A percentile compares a stretch with the other conserved stretches of the same genome.
Conservation (phyloP, 2,797 vertebrate species). For the Philypnodon macrostomus region DNA sequence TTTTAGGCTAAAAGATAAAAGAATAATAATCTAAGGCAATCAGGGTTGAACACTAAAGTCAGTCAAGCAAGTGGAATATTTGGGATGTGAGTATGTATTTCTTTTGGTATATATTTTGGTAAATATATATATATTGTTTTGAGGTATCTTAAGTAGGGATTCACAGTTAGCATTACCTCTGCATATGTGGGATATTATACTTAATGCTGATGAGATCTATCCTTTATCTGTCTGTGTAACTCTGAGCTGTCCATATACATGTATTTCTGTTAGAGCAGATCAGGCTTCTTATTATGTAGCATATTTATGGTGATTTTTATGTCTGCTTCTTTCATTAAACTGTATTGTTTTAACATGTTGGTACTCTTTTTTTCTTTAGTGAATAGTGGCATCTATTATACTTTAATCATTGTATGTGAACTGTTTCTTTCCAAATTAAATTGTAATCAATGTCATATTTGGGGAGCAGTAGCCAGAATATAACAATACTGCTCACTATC, state of each 20-base stretch:
- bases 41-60: slow-evolving; percentile 30
- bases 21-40: slow-evolving; percentile 32
- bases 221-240: slow-evolving; percentile 60
- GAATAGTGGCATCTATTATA: too few relatives aligned
- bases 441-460: too few relatives aligned
- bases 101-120: slow-evolving; percentile 38
- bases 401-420: too few relatives aligned
- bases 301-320: slow-evolving; percentile 73
- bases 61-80: slow-evolving; percentile 45
- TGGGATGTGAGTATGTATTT: slow-evolving; percentile 36
- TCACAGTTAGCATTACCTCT: slow-evolving; percentile 47
- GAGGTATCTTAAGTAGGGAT: slow-evolving; percentile 43
- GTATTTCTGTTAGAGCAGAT: slow-evolving; percentile 64
- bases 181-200: slow-evolving; percentile 54
- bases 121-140: slow-evolving; percentile 22
- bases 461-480: too few relatives aligned
- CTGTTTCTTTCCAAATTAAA: too few relatives aligned
- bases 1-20: slow-evolving; percentile 22
- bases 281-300: slow-evolving; percentile 69
- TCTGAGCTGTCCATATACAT: slow-evolving; percentile 58
- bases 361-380: too few relatives aligned
- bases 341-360: slow-evolving; percentile 71
- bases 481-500: too few relatives aligned
- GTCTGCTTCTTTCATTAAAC: slow-evolving; percentile 74
- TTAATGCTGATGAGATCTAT: slow-evolving; percentile 51